Evolutionary conservation across 2,797 vertebrate genomes (phyloP), one percentile per base, ranked within the genome.

Genomic region (Mus spretus): DNA sequence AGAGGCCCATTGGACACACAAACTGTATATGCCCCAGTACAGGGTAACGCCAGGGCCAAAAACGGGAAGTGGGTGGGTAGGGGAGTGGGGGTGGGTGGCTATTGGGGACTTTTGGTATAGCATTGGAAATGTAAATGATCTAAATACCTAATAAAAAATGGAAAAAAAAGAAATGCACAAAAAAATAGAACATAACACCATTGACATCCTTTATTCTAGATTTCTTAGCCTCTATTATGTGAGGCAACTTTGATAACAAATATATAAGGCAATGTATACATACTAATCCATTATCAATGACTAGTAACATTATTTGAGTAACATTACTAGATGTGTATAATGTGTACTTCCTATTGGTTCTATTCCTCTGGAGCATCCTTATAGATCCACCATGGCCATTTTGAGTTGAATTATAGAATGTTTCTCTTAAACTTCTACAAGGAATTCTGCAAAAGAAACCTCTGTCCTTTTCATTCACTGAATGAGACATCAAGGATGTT

Each of bases 391-490:
- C 79, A 63, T 77, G 10, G 19, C 8, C 65, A 65, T n/a, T 65
- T 59, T 83, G 28, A 88, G 34, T 19, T 47, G 22, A 65, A 86
- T 13, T 72, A 20, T 44, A 17, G 14, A 78, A 12, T 81, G 61
- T 89, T 85, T 31, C 26, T 85, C 47, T 61, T 91, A 80, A 78
- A 44, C 12, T 91, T 3, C 12, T 50, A 82, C 19, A 2, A 65
- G 37, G 13, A 85, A 72, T 74, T 82, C 22, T 93, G 8, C 57
- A 82, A 94, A 82, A 81, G 28, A 37, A 96, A 88, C 24, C 34
- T 55, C 44, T 93, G 34, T 12, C 61, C 34, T 92, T 91, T 94
- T 67, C 10, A 22, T 57, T 96, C 47, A 59, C 34, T 75, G 12
- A 14, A 22, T 82, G 11, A 77, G 55, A 55, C 24, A 86, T 63